Percentiles rank a stretch among this genome's conserved stretches.
phyloP scores from a whole-genome alignment of 2,113 vertebrate species.

The Astatotilapia flaviijosephi region DNA sequence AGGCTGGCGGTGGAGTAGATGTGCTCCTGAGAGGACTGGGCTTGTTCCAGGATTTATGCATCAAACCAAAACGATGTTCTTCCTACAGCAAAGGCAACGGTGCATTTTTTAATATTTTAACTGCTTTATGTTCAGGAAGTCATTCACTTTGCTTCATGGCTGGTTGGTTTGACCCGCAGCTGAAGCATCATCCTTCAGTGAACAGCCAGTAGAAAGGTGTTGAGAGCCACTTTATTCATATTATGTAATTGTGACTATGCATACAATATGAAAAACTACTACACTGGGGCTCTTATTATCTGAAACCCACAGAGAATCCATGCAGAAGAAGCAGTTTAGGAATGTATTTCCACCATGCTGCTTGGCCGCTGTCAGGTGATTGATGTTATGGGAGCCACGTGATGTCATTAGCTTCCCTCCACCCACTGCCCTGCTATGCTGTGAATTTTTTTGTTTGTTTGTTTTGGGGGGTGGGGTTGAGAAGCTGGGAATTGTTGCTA shows the following conservation, averaged over 20 bases:
- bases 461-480: not conserved
- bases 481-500: not conserved
- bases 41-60: not conserved
- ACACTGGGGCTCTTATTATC: not conserved
- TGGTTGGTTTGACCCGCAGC: not conserved
- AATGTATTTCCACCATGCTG: not conserved
- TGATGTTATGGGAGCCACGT: slow-evolving; percentile 28
- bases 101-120: not conserved
- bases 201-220: not conserved
- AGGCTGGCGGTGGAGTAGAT: not conserved
- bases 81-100: not conserved
- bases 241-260: not conserved
- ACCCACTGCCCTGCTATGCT: not conserved
- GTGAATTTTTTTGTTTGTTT: not conserved
- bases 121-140: not conserved
- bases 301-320: not conserved
- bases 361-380: slow-evolving; percentile 17
- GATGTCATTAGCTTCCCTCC: not conserved
- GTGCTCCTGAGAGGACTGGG: not conserved
- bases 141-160: not conserved
- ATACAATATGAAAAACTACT: not conserved
- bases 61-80: not conserved
- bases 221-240: not conserved
- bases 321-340: not conserved
- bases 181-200: not conserved